Percentiles rank a stretch among this genome's conserved stretches.
phyloP scores from a whole-genome alignment of 2,888 invertebrate species.

The Yponomeuta evonymella region DNA sequence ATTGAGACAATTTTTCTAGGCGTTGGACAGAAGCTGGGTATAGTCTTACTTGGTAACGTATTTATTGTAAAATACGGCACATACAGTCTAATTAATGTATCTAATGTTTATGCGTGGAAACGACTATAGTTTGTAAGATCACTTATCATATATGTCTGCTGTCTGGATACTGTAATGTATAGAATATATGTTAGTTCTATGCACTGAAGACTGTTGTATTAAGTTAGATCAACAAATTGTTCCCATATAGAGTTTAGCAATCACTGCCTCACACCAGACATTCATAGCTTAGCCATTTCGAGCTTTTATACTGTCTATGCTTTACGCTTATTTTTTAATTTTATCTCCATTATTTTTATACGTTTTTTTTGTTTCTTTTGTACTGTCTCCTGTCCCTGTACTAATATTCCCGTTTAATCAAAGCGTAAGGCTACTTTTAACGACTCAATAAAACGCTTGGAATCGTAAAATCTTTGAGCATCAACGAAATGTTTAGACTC shows the following conservation, averaged over 20 bases:
- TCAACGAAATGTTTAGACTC: slow-evolving; percentile 4
- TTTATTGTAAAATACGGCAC: no score
- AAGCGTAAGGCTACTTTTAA: slow-evolving; percentile 38
- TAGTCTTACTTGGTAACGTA: no score
- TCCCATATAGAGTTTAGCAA: slow-evolving; percentile 55
- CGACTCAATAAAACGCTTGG: slow-evolving; percentile 22
- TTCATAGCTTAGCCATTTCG: slow-evolving; percentile 71
- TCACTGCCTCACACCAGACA: slow-evolving; percentile 76
- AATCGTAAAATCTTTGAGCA: background rate
- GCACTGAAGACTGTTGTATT: background rate
- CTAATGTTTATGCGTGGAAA: no score
- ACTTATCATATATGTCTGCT: background rate
- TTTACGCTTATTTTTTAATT: slow-evolving; percentile 49
- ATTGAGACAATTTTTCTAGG: no score
- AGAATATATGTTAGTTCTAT: background rate
- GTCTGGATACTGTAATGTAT: background rate
- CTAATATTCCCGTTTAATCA: slow-evolving; percentile 35
- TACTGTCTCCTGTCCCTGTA: slow-evolving; percentile 48
- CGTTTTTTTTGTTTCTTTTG: slow-evolving; percentile 47
- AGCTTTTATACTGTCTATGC: slow-evolving; percentile 66
- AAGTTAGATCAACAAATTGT: slow-evolving; percentile 19
- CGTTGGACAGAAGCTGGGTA: no score
- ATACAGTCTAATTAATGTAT: slow-evolving; percentile 1
- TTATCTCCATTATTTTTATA: slow-evolving; percentile 47
- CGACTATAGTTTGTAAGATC: slow-evolving; percentile 1